Conservation (phyloP, 2,113 vertebrate genomes). For the Athene noctua region DNA sequence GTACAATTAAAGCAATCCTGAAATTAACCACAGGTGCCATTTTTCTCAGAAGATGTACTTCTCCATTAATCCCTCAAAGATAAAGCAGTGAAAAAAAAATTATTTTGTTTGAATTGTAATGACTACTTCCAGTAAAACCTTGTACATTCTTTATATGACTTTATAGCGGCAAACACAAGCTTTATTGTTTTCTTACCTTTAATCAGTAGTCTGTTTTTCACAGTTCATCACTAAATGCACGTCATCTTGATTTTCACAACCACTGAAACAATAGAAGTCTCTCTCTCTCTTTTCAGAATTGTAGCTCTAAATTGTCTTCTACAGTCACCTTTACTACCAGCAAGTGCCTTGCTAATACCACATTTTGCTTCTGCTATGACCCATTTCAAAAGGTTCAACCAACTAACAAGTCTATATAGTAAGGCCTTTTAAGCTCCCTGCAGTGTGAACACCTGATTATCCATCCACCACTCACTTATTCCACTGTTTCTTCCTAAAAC, state of each 20-base stretch:
- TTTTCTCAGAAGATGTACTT: background rate
- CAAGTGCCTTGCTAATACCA: background rate
- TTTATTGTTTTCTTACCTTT: constrained; percentile 47
- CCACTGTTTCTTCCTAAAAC: background rate
- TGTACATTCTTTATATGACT: background rate
- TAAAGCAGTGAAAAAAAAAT: background rate
- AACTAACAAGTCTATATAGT: background rate
- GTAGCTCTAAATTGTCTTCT: background rate
- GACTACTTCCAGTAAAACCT: background rate
- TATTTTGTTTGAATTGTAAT: background rate
- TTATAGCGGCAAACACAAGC: background rate
- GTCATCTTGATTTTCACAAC: constrained; percentile 38
- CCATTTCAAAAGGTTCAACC: background rate
- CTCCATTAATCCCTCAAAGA: background rate
- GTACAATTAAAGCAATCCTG: background rate
- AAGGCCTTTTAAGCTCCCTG: background rate
- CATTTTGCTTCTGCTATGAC: background rate
- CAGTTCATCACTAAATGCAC: background rate
- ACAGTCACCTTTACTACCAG: background rate
- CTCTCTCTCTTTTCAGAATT: background rate
- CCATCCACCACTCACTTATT: background rate
- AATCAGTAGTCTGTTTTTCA: background rate
- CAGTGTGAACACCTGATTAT: background rate
- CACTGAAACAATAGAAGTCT: constrained; percentile 7
- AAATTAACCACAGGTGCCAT: background rate